Evolutionary conservation across 1,140 invertebrate species (phyloP).

Genomic region (Drosophila auraria): DNA sequence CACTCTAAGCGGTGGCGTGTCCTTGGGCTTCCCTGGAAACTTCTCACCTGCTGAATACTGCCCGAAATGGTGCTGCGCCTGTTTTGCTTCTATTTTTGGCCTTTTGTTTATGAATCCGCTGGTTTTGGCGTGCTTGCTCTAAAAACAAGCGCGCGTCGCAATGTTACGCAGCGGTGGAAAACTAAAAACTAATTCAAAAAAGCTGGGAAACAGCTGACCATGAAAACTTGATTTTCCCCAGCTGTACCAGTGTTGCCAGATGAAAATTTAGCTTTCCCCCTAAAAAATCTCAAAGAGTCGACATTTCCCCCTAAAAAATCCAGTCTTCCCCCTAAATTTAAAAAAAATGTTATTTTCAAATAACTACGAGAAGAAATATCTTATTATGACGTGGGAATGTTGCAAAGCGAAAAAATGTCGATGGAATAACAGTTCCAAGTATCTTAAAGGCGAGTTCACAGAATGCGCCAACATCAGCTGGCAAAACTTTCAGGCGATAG

Average conservation of each 20-base stretch:
- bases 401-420: no score
- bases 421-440: no score
- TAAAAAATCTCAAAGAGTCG: no score
- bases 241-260: background rate
- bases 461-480: no score
- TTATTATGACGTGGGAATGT: no score
- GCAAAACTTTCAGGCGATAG: no score
- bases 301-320: no score
- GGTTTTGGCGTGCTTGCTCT: conserved; percentile 2
- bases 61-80: conserved; percentile 43
- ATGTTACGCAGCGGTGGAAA: conserved; percentile 59
- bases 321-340: no score
- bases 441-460: no score
- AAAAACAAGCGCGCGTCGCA: conserved; percentile 26
- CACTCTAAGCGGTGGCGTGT: conserved; percentile 30
- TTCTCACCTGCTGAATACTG: conserved; percentile 63
- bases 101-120: conserved; percentile 66
- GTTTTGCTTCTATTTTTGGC: conserved; percentile 69
- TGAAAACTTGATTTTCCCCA: conserved; percentile 1
- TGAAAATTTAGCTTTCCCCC: no score
- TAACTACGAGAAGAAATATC: no score
- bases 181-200: conserved; percentile 66
- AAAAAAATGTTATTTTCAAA: no score
- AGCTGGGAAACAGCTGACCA: conserved; percentile 42
- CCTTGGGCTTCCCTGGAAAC: conserved; percentile 59